phyloP scores from a whole-genome alignment of 1,140 invertebrate genomes.

The Lasioglossum albipes region DNA sequence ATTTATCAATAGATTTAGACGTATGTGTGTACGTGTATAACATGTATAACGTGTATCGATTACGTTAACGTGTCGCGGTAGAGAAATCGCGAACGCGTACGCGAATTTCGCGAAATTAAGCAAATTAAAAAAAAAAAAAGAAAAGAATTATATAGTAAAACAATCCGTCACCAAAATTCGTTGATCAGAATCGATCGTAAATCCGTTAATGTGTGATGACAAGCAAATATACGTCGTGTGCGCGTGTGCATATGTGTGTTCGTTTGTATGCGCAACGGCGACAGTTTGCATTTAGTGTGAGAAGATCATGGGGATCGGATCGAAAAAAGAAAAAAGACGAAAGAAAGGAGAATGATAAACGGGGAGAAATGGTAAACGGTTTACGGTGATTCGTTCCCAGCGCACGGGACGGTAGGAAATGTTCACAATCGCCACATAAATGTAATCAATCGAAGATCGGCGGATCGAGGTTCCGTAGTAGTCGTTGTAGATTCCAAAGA shows the following conservation, averaged over 20 bases:
- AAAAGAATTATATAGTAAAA: neutral
- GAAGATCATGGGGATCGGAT: neutral
- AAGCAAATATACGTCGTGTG: neutral
- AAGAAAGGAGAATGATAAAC: neutral
- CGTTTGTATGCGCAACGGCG: neutral
- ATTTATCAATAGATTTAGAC: slow-evolving; percentile 59
- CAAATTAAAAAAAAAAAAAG: neutral
- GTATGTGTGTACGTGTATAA: slow-evolving; percentile 53
- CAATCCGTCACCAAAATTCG: slow-evolving; percentile 68
- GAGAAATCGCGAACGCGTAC: slow-evolving; percentile 8
- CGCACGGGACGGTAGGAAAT: slow-evolving; percentile 16
- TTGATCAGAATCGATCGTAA: slow-evolving; percentile 53
- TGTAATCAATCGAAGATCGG: slow-evolving; percentile 48
- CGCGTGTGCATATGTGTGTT: slow-evolving; percentile 43
- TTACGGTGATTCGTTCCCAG: slow-evolving; percentile 1
- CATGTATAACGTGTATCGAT: slow-evolving; percentile 19
- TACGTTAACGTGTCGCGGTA: slow-evolving; percentile 5
- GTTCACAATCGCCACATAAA: slow-evolving; percentile 67
- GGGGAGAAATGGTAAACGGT: neutral
- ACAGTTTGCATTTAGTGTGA: slow-evolving; percentile 21
- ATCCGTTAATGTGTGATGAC: slow-evolving; percentile 6
- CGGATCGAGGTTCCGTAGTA: slow-evolving; percentile 22
- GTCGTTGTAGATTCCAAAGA: slow-evolving; percentile 35
- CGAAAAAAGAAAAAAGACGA: too few species aligned
- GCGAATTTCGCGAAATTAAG: slow-evolving; percentile 3